A percentile compares a stretch with the other conserved stretches of the same genome.
These are phyloP conservation scores for Drosophila takahashii DNA, from an alignment of 1,140 invertebrate species.

Conservation along the genomic window DNA sequence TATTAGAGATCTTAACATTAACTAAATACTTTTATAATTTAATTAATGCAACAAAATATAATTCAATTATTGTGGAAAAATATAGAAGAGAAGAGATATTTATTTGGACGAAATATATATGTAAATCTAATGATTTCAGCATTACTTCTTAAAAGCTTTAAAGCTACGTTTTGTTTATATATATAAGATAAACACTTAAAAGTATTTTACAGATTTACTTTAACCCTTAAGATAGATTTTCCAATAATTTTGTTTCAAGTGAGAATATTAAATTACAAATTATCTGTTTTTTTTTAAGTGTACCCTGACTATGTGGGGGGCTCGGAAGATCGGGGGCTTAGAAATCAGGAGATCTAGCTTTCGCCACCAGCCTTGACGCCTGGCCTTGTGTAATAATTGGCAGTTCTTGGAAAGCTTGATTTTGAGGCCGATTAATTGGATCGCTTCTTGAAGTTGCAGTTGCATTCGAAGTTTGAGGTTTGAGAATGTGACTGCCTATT, in stretches of 20 bases:
- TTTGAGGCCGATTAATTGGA: slow-evolving; percentile 76
- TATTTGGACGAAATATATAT: too few species aligned
- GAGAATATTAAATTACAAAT: background rate
- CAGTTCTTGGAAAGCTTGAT: slow-evolving; percentile 76
- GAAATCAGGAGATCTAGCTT: slow-evolving; percentile 19
- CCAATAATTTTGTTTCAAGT: background rate
- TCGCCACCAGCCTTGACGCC: slow-evolving; percentile 60
- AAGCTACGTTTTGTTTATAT: too few species aligned
- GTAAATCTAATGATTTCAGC: too few species aligned
- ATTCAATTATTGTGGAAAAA: too few species aligned
- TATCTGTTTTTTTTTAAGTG: background rate
- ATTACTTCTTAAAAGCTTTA: too few species aligned
- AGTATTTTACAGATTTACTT: too few species aligned
- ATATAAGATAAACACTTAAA: too few species aligned
- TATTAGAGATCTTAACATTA: too few species aligned
- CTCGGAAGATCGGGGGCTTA: slow-evolving; percentile 12
- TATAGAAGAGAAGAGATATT: too few species aligned
- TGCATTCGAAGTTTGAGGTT: slow-evolving; percentile 5
- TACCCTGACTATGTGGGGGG: slow-evolving; percentile 53
- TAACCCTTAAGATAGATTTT: too few species aligned
- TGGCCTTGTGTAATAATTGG: slow-evolving; percentile 80
- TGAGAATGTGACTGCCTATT: slow-evolving; percentile 6
- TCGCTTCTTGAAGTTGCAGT: slow-evolving; percentile 25
- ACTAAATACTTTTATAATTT: too few species aligned
- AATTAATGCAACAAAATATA: too few species aligned